Evolutionary conservation across 2,113 vertebrate species (phyloP).

Genomic region (Sula dactylatra): DNA sequence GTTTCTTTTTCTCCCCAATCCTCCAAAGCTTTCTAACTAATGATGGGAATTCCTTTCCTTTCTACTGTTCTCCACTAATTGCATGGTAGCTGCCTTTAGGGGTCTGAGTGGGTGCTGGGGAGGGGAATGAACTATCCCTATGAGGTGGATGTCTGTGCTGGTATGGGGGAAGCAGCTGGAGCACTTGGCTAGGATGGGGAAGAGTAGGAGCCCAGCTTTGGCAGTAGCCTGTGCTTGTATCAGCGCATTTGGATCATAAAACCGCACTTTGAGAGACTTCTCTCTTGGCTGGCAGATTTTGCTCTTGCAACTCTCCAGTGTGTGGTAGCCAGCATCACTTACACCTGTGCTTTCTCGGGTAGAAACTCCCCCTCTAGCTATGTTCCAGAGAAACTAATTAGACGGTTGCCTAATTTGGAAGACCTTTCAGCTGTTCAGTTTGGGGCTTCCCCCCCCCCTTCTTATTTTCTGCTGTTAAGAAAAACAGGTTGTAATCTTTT

Average conservation of each 20-base stretch:
- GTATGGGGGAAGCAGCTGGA: neutral
- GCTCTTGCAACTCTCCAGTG: neutral
- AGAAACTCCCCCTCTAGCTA: neutral
- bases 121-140: neutral
- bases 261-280: neutral
- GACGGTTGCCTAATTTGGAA: neutral
- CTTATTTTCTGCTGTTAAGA: neutral
- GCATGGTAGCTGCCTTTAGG: neutral
- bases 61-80: neutral
- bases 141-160: rapidly evolving
- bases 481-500: neutral
- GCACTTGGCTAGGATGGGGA: neutral
- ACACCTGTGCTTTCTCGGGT: neutral
- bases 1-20: neutral
- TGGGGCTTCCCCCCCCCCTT: neutral
- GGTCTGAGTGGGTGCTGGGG: neutral
- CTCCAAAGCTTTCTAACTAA: neutral
- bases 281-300: neutral
- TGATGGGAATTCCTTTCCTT: neutral
- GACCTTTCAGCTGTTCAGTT: neutral
- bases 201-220: neutral
- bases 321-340: neutral
- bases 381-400: conserved; percentile 23
- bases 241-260: neutral
- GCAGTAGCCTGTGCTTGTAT: neutral